phyloP scores from a whole-genome alignment of 2,888 invertebrate genomes.

The Rhagonycha fulva region DNA sequence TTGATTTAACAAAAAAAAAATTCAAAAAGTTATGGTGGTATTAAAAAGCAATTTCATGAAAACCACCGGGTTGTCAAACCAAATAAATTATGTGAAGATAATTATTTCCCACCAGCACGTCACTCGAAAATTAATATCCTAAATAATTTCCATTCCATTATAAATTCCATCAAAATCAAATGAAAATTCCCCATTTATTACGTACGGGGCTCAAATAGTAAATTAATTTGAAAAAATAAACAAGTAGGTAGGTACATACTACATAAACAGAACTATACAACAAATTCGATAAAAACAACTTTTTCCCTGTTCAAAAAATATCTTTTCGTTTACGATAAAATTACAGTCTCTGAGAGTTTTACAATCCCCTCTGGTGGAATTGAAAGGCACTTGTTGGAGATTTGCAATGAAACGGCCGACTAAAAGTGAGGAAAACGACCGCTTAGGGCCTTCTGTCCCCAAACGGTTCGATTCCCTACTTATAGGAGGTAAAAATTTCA shows the following conservation, averaged over 20 bases:
- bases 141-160: background rate
- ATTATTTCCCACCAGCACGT: background rate
- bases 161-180: slow-evolving; percentile 5
- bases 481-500: slow-evolving; percentile 29
- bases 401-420: slow-evolving; percentile 52
- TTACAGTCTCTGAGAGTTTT: slow-evolving; percentile 28
- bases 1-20: background rate
- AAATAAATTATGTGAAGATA: background rate
- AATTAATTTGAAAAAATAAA: background rate
- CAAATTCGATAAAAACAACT: background rate
- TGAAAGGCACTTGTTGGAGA: slow-evolving; percentile 51
- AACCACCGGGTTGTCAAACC: background rate
- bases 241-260: background rate
- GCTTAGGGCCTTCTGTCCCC: slow-evolving; percentile 50
- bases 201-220: background rate
- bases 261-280: background rate
- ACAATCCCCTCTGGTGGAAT: slow-evolving; percentile 55
- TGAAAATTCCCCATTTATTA: background rate
- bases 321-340: slow-evolving; percentile 19
- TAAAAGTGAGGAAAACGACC: slow-evolving; percentile 51
- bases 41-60: background rate
- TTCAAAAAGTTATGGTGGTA: background rate
- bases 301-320: background rate
- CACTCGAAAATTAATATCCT: background rate
- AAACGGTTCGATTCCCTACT: slow-evolving; percentile 51